Base-by-base conservation (phyloP, 2,797 vertebrate species). In the Mareca penelope region DNA sequence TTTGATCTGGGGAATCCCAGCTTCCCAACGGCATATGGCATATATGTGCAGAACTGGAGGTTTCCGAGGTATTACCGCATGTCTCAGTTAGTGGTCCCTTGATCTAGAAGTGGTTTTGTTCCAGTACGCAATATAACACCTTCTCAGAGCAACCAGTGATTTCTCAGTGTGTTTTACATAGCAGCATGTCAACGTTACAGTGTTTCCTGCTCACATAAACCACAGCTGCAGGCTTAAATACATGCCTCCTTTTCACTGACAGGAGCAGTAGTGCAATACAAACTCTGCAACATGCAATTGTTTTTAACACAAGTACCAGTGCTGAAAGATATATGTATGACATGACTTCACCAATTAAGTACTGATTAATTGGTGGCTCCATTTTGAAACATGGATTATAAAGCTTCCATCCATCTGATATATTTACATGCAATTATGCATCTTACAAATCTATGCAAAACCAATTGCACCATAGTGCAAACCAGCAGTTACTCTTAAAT, bases 1-100 rank as follows among this genome's bases (percentile, higher is more conserved):
- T 94, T 88, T 85, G 55, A 86, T 75, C 59, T 29, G 26, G 39
- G 46, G 59, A 96, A 91, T 86, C 46, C 50, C 68, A 71, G 31
- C 17, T 80, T 68, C 56, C 65, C 80, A 63, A 6, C 39, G 50
- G 57, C 4, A 3, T 7, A 63, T 12, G 53, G 46, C 24, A 23
- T 8, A 4, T 29, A 60, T 12, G 46, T 1, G 1, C 31, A 75
- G 53, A 85, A 79, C 15, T 35, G 40, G 40, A 69, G 53, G 40
- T 18, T 68, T 42, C 14, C 1, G 15, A 92, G 77, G 7, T 56
- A 23, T 7, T 90, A 63, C 63, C 71, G 35, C 48, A 39, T 17
- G 28, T 37, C 61, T 61, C 39, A 85, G 29, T 16, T 68, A 80
- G 19, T 7, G 9, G 10, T 46, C 15, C 33, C 61, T 61, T 83